Base-by-base conservation (phyloP, 2,113 vertebrate species). In the Pelecanoides urinatrix region DNA sequence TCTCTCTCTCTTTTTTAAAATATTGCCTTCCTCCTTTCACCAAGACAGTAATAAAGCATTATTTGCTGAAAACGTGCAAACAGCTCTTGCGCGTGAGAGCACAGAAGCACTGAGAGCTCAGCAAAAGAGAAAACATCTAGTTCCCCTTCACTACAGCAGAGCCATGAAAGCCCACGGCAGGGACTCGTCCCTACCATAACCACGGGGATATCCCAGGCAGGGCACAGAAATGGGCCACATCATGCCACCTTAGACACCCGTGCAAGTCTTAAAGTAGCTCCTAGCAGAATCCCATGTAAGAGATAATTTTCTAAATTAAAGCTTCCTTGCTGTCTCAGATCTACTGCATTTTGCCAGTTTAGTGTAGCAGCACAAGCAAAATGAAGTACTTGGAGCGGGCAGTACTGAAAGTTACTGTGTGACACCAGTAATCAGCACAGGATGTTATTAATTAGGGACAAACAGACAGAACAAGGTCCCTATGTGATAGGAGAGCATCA, bases 1-100 rank as follows among this genome's bases (percentile, higher is more conserved):
- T 95, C 86, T 61, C 63, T 6, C 16, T 78, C 3, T 38, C 3
- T 65, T 77, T 44, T 7, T 3, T 74, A 18, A 13, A 63, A 70
- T 71, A 61, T 81, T 89, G 72, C 61, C 56, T 93, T 89, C 62
- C 61, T 96, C 90, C 85, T 97, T 96, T 83, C 90, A 94, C n/a
- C 59, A 89, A 65, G 92, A 62, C 52, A 59, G 89, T 11, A 92
- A 79, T 88, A 92, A 95, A 96, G 81, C 63, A 71, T 36, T 94
- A 79, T 73, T 94, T 97, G 67, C 90, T 77, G 30, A 86, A 97
- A 94, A 94, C 22, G 29, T 22, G 77, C 88, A 80, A 92, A 78
- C 70, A 58, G 45, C 42, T 96, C 63, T 44, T 8, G 20, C 0
- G 0, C 8, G 8, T 45, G 47, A 87, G 38, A 53, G 73, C 19